Evolutionary conservation across 1,140 invertebrate genomes (phyloP).

Genomic region (Cotesia glomerata): DNA sequence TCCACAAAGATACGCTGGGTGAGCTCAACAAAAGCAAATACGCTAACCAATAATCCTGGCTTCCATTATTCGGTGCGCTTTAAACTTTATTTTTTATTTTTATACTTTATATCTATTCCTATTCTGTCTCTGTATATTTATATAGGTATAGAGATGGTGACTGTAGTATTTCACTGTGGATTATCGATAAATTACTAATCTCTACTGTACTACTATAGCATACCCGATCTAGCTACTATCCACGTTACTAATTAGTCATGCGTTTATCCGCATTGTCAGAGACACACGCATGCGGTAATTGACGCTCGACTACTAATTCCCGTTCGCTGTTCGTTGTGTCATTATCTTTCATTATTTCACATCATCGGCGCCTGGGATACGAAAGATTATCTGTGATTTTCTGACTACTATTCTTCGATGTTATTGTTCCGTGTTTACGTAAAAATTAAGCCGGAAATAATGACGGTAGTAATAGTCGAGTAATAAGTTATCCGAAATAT

Average conservation of each 20-base stretch:
- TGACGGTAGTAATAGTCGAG: no score
- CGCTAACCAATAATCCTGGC: conserved; percentile 1
- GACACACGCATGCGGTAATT: conserved; percentile 26
- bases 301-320: conserved; percentile 13
- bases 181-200: conserved; percentile 25
- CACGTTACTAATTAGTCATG: conserved; percentile 28
- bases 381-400: conserved; percentile 4
- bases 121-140: no score
- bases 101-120: background rate
- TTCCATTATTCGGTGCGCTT: background rate
- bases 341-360: conserved; percentile 25
- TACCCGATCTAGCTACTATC: background rate
- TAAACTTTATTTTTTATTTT: background rate
- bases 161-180: conserved; percentile 4
- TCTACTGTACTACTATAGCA: background rate
- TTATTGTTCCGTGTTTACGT: no score
- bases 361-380: background rate
- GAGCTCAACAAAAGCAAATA: conserved; percentile 13
- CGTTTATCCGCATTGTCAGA: conserved; percentile 16
- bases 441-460: no score
- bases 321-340: conserved; percentile 19
- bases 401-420: background rate
- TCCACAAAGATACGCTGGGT: conserved; percentile 29
- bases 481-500: no score
- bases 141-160: background rate